Evolutionary conservation across 2,888 invertebrate genomes (phyloP).

Genomic region (Liodrosophila aerea): DNA sequence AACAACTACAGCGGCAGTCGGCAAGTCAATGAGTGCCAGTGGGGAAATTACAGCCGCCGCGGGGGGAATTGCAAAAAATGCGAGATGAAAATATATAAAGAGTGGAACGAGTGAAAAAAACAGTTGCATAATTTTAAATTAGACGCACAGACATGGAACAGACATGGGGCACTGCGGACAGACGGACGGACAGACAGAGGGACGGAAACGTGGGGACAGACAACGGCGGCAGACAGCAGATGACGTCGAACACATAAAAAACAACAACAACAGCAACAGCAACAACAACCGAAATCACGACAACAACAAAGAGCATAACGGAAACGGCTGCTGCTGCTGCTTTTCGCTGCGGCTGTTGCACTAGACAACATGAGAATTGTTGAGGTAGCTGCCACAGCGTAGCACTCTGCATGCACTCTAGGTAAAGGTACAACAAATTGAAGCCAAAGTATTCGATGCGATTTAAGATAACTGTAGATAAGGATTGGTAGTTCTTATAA

Average conservation of each 20-base stretch:
- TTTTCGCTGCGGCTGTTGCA: slow-evolving; percentile 41
- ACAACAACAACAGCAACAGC: slow-evolving; percentile 10
- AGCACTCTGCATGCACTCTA: slow-evolving; percentile 20
- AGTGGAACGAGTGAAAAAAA: slow-evolving; percentile 32
- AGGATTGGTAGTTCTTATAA: too few relatives aligned
- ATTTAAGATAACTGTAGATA: slow-evolving; percentile 3
- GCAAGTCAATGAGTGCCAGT: slow-evolving; percentile 65
- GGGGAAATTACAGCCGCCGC: slow-evolving; percentile 47
- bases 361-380: slow-evolving; percentile 42
- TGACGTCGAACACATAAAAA: slow-evolving; percentile 10
- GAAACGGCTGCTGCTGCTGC: slow-evolving; percentile 42
- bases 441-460: neutral
- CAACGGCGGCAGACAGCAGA: slow-evolving; percentile 39
- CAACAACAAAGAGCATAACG: slow-evolving; percentile 7
- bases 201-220: slow-evolving; percentile 27
- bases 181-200: slow-evolving; percentile 23
- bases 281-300: slow-evolving; percentile 3
- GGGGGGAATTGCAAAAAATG: slow-evolving; percentile 1
- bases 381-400: neutral
- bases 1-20: slow-evolving; percentile 30
- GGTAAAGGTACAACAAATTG: neutral
- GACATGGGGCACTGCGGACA: slow-evolving; percentile 36
- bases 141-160: slow-evolving; percentile 72
- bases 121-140: slow-evolving; percentile 76
- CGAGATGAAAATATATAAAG: slow-evolving; percentile 1